Conservation (phyloP, 2,888 invertebrate species). For the Ischnura elegans region DNA sequence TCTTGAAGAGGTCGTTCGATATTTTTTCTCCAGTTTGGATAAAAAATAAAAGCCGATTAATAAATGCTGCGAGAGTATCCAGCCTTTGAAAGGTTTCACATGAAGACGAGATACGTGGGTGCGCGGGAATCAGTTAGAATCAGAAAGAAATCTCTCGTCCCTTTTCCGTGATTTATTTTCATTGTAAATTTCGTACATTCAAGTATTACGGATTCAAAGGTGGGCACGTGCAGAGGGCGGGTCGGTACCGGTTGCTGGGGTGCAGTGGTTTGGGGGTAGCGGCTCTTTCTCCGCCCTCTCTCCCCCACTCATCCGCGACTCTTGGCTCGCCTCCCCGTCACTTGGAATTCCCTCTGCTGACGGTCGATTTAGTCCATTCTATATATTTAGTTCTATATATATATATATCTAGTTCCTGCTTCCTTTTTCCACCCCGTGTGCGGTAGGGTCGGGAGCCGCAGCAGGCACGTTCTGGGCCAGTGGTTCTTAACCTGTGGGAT, state of each 20-base stretch:
- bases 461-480: neutral
- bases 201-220: neutral
- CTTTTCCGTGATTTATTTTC: too few relatives aligned
- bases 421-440: neutral
- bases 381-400: neutral
- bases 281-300: neutral
- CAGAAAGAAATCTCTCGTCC: too few relatives aligned
- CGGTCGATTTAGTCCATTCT: constrained; percentile 27
- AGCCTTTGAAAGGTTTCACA: too few relatives aligned
- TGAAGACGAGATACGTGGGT: too few relatives aligned
- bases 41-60: too few relatives aligned
- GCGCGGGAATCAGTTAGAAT: too few relatives aligned
- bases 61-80: too few relatives aligned
- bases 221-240: neutral
- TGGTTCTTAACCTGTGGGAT: neutral
- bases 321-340: neutral
- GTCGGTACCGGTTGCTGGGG: neutral
- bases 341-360: constrained; percentile 3
- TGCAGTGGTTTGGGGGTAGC: neutral
- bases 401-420: neutral
- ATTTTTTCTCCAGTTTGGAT: too few relatives aligned
- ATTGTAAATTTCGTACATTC: too few relatives aligned
- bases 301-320: neutral
- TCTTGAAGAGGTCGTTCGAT: too few relatives aligned
- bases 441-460: neutral